Evolutionary conservation across 1,140 invertebrate species (phyloP).

Genomic region (Planococcus citri): DNA sequence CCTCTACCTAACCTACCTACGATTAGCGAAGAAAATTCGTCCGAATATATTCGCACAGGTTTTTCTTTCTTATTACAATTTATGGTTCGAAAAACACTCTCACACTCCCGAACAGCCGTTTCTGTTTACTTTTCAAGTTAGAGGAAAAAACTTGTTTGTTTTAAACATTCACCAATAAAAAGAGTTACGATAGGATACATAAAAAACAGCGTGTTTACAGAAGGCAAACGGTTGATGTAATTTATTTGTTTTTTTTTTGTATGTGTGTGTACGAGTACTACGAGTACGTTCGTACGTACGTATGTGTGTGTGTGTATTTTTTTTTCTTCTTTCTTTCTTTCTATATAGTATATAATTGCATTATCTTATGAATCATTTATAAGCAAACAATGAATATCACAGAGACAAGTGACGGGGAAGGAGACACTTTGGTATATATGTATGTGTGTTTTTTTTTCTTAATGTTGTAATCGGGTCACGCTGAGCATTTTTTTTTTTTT

Average conservation of each 20-base stretch:
- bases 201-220: constrained; percentile 19
- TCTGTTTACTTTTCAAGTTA: constrained; percentile 16
- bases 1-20: too few species aligned
- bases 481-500: constrained; percentile 13
- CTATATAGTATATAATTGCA: constrained; percentile 3
- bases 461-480: constrained; percentile 18
- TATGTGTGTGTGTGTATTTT: not conserved
- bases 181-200: constrained; percentile 19
- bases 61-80: not conserved
- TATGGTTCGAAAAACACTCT: constrained; percentile 3
- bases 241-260: constrained; percentile 12
- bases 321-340: constrained; percentile 4
- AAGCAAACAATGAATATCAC: constrained; percentile 19
- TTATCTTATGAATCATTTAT: constrained; percentile 21
- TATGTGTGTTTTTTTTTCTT: too few species aligned
- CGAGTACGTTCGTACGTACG: too few species aligned
- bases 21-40: not conserved
- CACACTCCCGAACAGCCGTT: constrained; percentile 9
- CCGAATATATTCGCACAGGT: not conserved
- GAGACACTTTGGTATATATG: constrained; percentile 5
- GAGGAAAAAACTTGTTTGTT: constrained; percentile 18
- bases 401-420: constrained; percentile 17
- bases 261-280: too few species aligned
- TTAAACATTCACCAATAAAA: constrained; percentile 19
- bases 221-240: constrained; percentile 20